Conservation (phyloP, 2,797 vertebrate species). For the Syndactyla subalaris region DNA sequence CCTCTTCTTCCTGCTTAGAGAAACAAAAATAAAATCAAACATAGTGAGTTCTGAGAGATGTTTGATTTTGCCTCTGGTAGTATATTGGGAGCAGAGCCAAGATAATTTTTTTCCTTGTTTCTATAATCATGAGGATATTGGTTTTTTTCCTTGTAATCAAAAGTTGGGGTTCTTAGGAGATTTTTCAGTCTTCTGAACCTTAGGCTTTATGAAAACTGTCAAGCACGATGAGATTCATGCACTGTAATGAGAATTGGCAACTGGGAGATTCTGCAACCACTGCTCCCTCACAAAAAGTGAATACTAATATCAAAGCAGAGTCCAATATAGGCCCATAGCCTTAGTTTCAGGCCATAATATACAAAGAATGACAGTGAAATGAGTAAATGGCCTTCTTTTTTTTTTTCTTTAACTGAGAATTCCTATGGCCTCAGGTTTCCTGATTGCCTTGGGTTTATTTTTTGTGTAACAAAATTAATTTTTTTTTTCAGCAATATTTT, state of each 20-base stretch:
- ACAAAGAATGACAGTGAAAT: background rate
- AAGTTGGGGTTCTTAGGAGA: background rate
- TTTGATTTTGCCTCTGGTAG: slow-evolving; percentile 22
- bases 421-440: background rate
- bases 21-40: background rate
- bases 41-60: background rate
- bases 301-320: background rate
- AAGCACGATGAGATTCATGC: background rate
- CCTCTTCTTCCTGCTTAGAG: background rate
- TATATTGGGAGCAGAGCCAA: background rate
- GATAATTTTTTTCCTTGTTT: background rate
- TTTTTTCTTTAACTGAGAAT: background rate
- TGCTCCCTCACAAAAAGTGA: background rate
- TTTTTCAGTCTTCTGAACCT: background rate
- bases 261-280: background rate
- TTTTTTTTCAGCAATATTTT: slow-evolving; percentile 41
- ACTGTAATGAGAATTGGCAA: background rate
- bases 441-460: background rate
- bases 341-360: background rate
- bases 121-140: background rate
- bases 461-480: background rate
- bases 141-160: slow-evolving; percentile 19
- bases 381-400: background rate
- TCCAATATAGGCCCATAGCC: background rate
- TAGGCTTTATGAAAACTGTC: slow-evolving; percentile 17